These are phyloP conservation scores for Melikaiella ostensackeni DNA, from an alignment of 2,888 invertebrate species.

Conservation along the genomic window DNA sequence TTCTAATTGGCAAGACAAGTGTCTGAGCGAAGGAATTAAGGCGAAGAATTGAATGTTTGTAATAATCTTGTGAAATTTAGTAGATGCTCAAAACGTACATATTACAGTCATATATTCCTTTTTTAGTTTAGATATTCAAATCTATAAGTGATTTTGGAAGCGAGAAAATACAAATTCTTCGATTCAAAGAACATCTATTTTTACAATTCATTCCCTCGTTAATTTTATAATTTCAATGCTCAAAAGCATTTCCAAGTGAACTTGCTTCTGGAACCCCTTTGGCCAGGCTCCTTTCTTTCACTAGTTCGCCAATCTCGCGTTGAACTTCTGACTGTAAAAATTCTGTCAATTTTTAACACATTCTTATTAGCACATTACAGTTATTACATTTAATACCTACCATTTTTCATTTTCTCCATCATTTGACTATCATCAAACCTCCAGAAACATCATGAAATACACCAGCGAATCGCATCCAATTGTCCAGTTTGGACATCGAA, in stretches of 20 bases:
- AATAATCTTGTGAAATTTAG: conserved; percentile 47
- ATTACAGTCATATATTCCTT: too few relatives aligned
- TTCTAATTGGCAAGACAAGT: too few relatives aligned
- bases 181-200: neutral
- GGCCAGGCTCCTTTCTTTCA: conserved; percentile 96
- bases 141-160: too few relatives aligned
- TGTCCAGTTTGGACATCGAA: conserved; percentile 89
- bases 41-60: too few relatives aligned
- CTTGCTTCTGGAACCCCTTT: conserved; percentile 92
- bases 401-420: conserved; percentile 88
- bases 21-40: too few relatives aligned
- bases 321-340: conserved; percentile 61
- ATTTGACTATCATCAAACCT: conserved; percentile 89
- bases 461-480: conserved; percentile 94
- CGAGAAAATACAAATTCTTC: conserved; percentile 16
- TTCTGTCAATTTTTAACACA: too few relatives aligned
- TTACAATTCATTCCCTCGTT: neutral
- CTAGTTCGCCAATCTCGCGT: conserved; percentile 78
- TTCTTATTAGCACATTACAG: too few relatives aligned
- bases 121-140: too few relatives aligned
- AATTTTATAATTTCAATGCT: conserved; percentile 81
- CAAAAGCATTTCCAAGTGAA: conserved; percentile 97
- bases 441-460: conserved; percentile 88
- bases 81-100: neutral
- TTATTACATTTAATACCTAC: conserved; percentile 79